phyloP scores from a whole-genome alignment of 2,113 vertebrate genomes.

The Laticauda laticaudata region DNA sequence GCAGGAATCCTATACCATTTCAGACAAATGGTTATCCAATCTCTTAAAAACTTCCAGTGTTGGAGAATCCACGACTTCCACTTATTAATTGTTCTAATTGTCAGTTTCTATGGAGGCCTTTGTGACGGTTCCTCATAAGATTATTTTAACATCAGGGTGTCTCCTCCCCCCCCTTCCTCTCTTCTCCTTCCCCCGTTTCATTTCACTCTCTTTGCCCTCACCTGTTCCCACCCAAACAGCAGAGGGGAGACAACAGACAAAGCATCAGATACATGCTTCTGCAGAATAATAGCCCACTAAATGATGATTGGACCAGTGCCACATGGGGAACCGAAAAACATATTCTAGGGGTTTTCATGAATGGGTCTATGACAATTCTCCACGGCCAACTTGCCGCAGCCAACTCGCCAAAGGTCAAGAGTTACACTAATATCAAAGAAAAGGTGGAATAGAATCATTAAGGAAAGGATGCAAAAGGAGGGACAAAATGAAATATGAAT shows the following conservation, averaged over 20 bases:
- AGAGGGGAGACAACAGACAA: not conserved
- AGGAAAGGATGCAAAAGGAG: too few species aligned
- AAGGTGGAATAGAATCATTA: too few species aligned
- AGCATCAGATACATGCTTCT: not conserved
- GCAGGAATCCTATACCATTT: not conserved
- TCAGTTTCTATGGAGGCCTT: not conserved
- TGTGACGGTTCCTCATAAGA: not conserved
- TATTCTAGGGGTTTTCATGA: not conserved
- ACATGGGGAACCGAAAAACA: not conserved
- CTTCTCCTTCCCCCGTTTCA: not conserved
- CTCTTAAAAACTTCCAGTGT: not conserved
- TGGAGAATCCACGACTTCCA: not conserved
- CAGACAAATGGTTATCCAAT: not conserved
- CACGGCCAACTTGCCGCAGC: too few species aligned
- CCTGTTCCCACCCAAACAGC: not conserved
- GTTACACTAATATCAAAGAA: too few species aligned
- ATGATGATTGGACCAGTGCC: not conserved
- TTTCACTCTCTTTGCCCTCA: not conserved
- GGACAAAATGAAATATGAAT: too few species aligned
- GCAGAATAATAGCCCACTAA: not conserved
- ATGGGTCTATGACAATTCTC: not conserved
- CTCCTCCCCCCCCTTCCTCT: not conserved
- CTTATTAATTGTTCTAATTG: not conserved
- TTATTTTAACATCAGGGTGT: not conserved
- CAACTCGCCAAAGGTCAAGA: too few species aligned